Percentiles rank a stretch among this genome's conserved stretches.
phyloP scores from a whole-genome alignment of 2,797 vertebrate genomes.

The Odontamblyopus rebecca region DNA sequence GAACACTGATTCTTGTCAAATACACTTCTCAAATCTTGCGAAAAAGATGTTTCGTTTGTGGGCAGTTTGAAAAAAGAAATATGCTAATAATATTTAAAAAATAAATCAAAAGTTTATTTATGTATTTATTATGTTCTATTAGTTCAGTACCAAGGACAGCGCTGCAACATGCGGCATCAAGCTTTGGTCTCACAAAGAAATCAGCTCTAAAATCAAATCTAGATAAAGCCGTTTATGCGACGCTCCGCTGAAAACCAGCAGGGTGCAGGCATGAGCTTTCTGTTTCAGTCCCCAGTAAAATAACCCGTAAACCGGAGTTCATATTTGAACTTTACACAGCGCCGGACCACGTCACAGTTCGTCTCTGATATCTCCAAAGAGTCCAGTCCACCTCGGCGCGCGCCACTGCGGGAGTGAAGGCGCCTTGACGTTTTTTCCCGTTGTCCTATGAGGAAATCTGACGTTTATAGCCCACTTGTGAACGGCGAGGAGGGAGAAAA shows the following conservation, averaged over 20 bases:
- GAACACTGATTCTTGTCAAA: too few relatives aligned
- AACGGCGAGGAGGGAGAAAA: constrained; percentile 34
- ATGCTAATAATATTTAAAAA: too few relatives aligned
- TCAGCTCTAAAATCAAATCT: not conserved
- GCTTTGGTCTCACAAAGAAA: not conserved
- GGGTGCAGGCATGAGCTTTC: constrained; percentile 88
- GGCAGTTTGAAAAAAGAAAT: too few relatives aligned
- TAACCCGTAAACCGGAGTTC: constrained; percentile 46
- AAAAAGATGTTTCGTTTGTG: too few relatives aligned
- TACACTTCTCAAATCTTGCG: too few relatives aligned
- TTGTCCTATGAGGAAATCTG: constrained; percentile 43
- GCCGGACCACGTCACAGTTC: not conserved
- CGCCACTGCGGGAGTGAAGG: constrained; percentile 6
- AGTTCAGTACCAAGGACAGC: not conserved
- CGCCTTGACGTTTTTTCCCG: constrained; percentile 10
- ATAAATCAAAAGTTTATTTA: not conserved
- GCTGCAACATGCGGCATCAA: not conserved
- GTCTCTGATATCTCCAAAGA: constrained; percentile 2
- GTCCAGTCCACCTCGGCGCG: not conserved
- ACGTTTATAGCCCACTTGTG: constrained; percentile 55
- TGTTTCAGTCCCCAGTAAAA: constrained; percentile 48
- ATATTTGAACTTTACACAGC: constrained; percentile 12
- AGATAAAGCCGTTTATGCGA: constrained; percentile 28
- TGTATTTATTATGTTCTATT: not conserved
- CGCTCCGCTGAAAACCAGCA: constrained; percentile 76